Evolutionary conservation across 92 coral and sea anemone species (phyloP).

Genomic region (Nematostella vectensis): DNA sequence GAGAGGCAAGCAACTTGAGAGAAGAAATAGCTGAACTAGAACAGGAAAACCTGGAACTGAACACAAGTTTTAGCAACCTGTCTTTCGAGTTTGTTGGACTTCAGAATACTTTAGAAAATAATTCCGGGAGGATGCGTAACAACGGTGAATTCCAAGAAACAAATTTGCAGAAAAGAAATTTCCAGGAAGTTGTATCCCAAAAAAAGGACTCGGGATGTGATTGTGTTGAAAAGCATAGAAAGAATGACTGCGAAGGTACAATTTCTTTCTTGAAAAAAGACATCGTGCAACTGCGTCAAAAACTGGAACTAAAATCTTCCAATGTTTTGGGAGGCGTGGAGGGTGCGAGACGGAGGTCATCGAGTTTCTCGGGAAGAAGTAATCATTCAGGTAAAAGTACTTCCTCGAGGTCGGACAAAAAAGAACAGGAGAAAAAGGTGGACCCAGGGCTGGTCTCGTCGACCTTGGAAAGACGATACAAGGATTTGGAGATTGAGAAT

Average conservation of each 20-base stretch:
- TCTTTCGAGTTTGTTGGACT: neutral
- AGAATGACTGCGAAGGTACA: neutral
- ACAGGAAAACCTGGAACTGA: slow-evolving; percentile 18
- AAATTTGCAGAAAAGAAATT: neutral
- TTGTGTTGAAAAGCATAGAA: no score
- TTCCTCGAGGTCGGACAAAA: no score
- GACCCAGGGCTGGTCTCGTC: neutral
- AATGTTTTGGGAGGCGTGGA: neutral
- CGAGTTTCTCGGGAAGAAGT: neutral
- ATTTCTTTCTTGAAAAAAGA: neutral
- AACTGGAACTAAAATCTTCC: neutral
- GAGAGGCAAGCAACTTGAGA: slow-evolving; percentile 7
- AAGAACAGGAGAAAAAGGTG: no score
- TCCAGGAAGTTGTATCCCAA: neutral
- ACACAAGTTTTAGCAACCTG: neutral
- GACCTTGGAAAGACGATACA: neutral
- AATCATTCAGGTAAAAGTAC: neutral
- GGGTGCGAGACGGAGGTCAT: neutral
- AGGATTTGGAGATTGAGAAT: neutral
- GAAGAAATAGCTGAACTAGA: slow-evolving; percentile 11
- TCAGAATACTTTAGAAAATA: neutral
- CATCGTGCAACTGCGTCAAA: neutral
- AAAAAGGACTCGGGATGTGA: no score
- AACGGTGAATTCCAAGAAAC: neutral
- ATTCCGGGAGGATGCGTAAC: neutral